Conservation (phyloP, 1,140 invertebrate genomes). For the Elysia chlorotica region DNA sequence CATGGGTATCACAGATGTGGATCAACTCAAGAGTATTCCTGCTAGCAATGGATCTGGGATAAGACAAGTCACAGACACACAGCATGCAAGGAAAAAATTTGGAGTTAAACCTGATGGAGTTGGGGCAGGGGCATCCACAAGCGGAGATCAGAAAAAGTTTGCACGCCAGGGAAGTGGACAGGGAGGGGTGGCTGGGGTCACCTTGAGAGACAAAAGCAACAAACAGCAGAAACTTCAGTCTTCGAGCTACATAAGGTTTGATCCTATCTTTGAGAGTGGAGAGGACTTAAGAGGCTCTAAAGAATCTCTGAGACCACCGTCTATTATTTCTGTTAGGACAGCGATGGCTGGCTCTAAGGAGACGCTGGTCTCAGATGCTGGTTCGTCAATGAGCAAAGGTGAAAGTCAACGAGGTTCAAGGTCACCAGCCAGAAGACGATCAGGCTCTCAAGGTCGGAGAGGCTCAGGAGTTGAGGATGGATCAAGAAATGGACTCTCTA, state of each 20-base stretch:
- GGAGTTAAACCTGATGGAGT: conserved; percentile 22
- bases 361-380: conserved; percentile 21
- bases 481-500: conserved; percentile 27
- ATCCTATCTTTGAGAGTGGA: conserved; percentile 53
- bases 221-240: conserved; percentile 28
- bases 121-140: too few species aligned
- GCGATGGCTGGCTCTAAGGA: conserved; percentile 17
- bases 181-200: too few species aligned
- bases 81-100: conserved; percentile 28
- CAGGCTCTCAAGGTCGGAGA: conserved; percentile 1
- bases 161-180: too few species aligned
- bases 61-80: too few species aligned
- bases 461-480: conserved; percentile 32
- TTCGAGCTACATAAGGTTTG: conserved; percentile 55
- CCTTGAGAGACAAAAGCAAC: conserved; percentile 39
- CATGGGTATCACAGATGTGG: conserved; percentile 54
- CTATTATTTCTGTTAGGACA: conserved; percentile 31
- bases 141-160: neutral
- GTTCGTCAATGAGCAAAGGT: conserved; percentile 12
- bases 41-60: too few species aligned
- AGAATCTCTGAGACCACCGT: conserved; percentile 39
- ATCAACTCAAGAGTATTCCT: conserved; percentile 35
- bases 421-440: conserved; percentile 18
- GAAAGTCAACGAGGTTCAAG: too few species aligned
- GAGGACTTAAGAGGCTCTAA: conserved; percentile 43